Evolutionary conservation across 2,113 vertebrate species (phyloP).

Genomic region (Butorides virescens): DNA sequence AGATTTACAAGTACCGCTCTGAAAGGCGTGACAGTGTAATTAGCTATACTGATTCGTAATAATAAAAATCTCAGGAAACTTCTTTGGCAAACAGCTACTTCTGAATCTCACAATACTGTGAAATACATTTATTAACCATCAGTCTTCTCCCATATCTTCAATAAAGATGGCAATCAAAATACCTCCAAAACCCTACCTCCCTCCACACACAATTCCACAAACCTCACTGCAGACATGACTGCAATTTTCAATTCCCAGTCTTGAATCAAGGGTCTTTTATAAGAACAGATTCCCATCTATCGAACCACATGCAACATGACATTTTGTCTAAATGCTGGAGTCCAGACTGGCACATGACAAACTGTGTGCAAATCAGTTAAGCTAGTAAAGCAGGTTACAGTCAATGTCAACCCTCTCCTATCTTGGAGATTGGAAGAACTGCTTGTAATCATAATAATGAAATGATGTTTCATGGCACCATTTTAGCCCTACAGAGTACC

Average conservation of each 20-base stretch:
- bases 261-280: background rate
- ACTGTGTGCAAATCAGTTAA: background rate
- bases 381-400: background rate
- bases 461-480: background rate
- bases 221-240: background rate
- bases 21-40: background rate
- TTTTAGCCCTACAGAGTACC: background rate
- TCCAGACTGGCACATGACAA: background rate
- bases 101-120: background rate
- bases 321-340: background rate
- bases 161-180: background rate
- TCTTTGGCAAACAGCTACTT: background rate
- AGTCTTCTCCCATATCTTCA: background rate
- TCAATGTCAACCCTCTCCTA: background rate
- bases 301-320: background rate
- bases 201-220: background rate
- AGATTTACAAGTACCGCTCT: background rate
- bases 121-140: background rate
- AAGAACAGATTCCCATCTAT: background rate
- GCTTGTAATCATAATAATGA: background rate
- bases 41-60: background rate
- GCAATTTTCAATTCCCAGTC: background rate
- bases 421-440: background rate
- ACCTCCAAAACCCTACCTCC: background rate
- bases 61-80: background rate